Evolutionary conservation across 2,113 vertebrate species (phyloP).

Genomic region (Isurus oxyrinchus): DNA sequence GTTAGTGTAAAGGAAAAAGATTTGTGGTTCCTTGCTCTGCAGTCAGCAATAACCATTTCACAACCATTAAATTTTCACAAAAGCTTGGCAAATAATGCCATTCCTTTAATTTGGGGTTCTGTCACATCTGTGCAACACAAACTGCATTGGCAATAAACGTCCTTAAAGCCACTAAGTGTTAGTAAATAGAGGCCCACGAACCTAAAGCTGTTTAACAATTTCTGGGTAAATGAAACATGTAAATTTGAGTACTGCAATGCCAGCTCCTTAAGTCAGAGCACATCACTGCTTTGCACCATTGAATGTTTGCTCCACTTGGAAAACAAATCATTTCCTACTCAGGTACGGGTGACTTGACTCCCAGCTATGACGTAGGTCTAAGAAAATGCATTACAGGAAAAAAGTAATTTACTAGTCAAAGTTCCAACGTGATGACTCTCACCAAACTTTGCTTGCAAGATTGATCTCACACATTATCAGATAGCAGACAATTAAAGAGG

Average conservation of each 20-base stretch:
- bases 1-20: background rate
- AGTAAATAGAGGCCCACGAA: background rate
- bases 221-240: background rate
- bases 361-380: background rate
- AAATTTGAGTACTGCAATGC: background rate
- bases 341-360: constrained; percentile 19
- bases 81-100: background rate
- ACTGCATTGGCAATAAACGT: background rate
- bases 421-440: constrained; percentile 30
- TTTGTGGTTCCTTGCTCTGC: background rate
- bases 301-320: background rate
- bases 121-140: background rate
- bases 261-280: background rate
- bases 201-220: background rate
- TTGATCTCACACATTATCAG: constrained; percentile 26
- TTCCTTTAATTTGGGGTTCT: background rate
- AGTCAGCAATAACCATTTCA: background rate
- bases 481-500: constrained; percentile 32
- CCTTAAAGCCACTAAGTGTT: background rate
- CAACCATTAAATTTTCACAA: background rate
- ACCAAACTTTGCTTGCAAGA: constrained; percentile 1
- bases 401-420: constrained; percentile 13
- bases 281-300: background rate
- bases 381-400: constrained; percentile 17
- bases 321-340: background rate